Base-by-base conservation (phyloP, 92 coral and sea anemone genomes). In the Hydrozoanthus gracilis region DNA sequence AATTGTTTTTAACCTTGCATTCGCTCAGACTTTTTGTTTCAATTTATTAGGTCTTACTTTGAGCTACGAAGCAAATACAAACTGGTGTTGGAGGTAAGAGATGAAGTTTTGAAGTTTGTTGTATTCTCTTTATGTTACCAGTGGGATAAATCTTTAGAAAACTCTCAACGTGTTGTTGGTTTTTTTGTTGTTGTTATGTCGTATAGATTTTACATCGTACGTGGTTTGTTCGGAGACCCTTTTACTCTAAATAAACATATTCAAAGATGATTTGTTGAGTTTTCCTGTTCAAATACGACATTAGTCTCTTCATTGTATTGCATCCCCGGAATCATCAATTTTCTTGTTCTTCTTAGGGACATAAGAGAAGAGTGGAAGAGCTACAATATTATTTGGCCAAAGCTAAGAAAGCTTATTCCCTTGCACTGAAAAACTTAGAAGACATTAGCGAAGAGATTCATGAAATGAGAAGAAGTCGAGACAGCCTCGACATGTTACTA, bases 391-490 rank as follows among this genome's bases (percentile, higher is more conserved):
- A 88, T 44, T 87, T 97, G 27, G 88, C 85, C 20, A 80, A 87
- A 55, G 95, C 98, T 2, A 97, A 97, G 79, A 79, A 85, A 58
- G 88, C 93, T 48, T 97, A 97, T 91, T 91, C 98, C 8, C 62
- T 93, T 49, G 92, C 99, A 4, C 87, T 97, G 44, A 92, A 90
- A 85, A 95, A 92, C 83, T 89, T 97, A 27, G 99, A 97, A 73
- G 91, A 87, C 45, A 97, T 97, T 20, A 97, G 99, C 55, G 99
- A 97, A 77, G 96, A 95, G 82, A 97, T 97, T 50, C 99, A 97
- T 73, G 98, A 97, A 82, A 70, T 94, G 91, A 91, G 99, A 11
- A 88, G 91, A 83, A 95, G 95, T 87, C 89, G 90, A 50, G 89
- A 89, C 35, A 90, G 88, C 80, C 90, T 96, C 76, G 89, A 92